Conservation (phyloP, 2,113 vertebrate genomes). For the Thryonomys swinderianus region DNA sequence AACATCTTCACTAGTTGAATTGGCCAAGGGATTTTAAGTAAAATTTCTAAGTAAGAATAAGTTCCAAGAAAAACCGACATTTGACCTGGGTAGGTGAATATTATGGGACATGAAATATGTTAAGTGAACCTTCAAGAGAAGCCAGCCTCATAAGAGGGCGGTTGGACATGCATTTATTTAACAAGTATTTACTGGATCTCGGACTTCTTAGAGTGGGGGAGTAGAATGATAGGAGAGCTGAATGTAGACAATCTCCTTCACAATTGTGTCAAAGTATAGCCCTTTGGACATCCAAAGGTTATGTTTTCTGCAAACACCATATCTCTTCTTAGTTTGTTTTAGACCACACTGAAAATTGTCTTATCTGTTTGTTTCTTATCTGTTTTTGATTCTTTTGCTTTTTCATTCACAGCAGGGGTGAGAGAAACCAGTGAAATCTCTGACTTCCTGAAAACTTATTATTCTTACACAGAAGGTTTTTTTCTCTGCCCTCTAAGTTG, state of each 20-base stretch:
- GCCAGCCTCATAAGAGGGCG: neutral
- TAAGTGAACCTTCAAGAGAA: neutral
- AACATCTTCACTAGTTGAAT: neutral
- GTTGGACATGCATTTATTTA: constrained; percentile 16
- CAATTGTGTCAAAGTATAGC: constrained; percentile 11
- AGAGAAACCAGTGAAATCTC: neutral
- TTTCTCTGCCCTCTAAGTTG: neutral
- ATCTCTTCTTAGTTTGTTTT: constrained; percentile 66
- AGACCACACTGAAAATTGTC: constrained; percentile 38
- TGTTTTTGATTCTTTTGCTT: constrained; percentile 62
- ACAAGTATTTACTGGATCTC: constrained; percentile 36
- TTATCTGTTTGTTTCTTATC: constrained; percentile 59
- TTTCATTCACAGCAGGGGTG: neutral
- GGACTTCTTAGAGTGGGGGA: neutral
- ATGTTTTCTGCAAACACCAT: constrained; percentile 53
- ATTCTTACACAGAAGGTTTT: constrained; percentile 39
- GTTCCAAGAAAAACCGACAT: neutral
- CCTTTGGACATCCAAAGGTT: constrained; percentile 64
- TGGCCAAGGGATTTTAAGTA: constrained; percentile 48
- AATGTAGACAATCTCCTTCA: constrained; percentile 11
- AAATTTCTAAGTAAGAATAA: constrained; percentile 37
- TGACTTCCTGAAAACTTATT: constrained; percentile 52
- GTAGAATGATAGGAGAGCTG: neutral
- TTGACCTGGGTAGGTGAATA: neutral
- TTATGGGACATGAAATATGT: constrained; percentile 22